phyloP scores from a whole-genome alignment of 2,888 invertebrate species.

The Galerucella pusilla region DNA sequence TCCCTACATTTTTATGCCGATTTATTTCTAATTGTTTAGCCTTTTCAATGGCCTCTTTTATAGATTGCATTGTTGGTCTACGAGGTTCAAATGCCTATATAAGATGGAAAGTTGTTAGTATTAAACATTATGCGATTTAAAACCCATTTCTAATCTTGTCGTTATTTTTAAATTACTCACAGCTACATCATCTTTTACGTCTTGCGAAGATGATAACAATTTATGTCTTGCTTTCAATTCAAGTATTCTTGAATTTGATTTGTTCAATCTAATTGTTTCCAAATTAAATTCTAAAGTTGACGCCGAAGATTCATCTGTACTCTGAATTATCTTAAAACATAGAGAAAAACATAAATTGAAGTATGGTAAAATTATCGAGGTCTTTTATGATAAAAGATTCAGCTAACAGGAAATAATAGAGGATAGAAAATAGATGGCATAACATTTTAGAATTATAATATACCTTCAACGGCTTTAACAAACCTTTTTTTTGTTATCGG shows the following conservation, averaged over 20 bases:
- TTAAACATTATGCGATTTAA: neutral
- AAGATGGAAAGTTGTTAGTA: neutral
- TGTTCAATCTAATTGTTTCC: neutral
- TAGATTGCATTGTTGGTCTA: constrained; percentile 35
- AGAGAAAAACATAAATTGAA: neutral
- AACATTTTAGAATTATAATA: too few species aligned
- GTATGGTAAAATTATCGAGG: too few species aligned
- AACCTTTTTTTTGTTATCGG: too few species aligned
- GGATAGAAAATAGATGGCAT: too few species aligned
- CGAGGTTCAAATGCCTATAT: constrained; percentile 36
- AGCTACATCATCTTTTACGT: neutral
- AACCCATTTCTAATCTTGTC: too few species aligned
- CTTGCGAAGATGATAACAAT: neutral
- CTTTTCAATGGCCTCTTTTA: constrained; percentile 35
- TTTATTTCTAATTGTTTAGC: constrained; percentile 26
- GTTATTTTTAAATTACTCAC: neutral
- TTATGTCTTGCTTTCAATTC: constrained; percentile 9
- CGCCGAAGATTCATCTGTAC: constrained; percentile 5
- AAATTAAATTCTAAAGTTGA: constrained; percentile 5
- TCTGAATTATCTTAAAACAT: neutral
- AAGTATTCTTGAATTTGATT: constrained; percentile 4
- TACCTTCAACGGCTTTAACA: too few species aligned
- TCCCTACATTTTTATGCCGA: constrained; percentile 33
- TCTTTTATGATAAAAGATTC: too few species aligned
- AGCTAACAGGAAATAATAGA: too few species aligned